A percentile compares a stretch with the other conserved stretches of the same genome.
Evolutionary conservation across 1,140 invertebrate species (phyloP).

Genomic region (Drosophila subobscura): DNA sequence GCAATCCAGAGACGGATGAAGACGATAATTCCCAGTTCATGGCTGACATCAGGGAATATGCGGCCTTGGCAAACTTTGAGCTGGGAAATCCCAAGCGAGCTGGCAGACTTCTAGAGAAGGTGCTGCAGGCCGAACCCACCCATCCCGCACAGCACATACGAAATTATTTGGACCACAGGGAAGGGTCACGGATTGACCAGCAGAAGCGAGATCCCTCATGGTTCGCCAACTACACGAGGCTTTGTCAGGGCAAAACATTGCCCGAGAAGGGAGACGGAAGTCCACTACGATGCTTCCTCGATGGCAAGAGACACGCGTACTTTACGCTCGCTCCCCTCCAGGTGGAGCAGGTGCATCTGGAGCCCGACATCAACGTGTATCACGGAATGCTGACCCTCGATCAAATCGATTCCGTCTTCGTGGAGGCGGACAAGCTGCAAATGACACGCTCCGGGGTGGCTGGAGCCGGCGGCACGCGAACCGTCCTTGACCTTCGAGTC

Average conservation of each 20-base stretch:
- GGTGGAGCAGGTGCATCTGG: constrained; percentile 92
- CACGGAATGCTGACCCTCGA: constrained; percentile 93
- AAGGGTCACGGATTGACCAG: background rate
- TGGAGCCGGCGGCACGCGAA: constrained; percentile 90
- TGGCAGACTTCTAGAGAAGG: constrained; percentile 17
- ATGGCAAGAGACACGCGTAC: constrained; percentile 88
- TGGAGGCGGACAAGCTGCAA: constrained; percentile 89
- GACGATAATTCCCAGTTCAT: background rate
- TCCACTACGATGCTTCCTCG: constrained; percentile 90
- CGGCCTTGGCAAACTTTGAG: constrained; percentile 52
- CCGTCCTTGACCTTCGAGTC: constrained; percentile 91
- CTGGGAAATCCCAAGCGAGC: constrained; percentile 44
- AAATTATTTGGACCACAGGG: constrained; percentile 35
- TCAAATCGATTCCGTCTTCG: constrained; percentile 93
- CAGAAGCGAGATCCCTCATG: background rate
- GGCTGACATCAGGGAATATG: constrained; percentile 56
- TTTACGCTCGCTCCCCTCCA: constrained; percentile 93
- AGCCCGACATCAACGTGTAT: constrained; percentile 94
- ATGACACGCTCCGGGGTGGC: constrained; percentile 89
- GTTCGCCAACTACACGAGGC: constrained; percentile 51
- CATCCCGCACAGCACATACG: constrained; percentile 26
- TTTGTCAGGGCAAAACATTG: constrained; percentile 57
- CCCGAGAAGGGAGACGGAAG: constrained; percentile 2
- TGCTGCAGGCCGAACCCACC: constrained; percentile 18
- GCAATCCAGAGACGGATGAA: background rate